Evolutionary conservation across 2,113 vertebrate genomes (phyloP).

Genomic region (Cinclus cinclus): DNA sequence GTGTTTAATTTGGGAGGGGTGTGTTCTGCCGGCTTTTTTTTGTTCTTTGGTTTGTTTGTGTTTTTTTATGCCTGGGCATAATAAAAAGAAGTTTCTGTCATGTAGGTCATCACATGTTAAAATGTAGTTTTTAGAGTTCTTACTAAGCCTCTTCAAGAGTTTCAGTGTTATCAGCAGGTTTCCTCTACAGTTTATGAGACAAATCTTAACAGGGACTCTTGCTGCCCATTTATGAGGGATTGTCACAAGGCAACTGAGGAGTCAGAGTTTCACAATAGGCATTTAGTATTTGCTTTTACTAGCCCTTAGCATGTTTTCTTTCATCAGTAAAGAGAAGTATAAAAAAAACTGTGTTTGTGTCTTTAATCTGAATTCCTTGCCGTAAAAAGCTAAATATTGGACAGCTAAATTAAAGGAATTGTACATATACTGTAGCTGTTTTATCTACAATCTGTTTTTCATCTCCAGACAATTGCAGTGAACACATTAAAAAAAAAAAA

Average conservation of each 20-base stretch:
- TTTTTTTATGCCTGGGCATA: not conserved
- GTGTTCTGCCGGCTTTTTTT: not conserved
- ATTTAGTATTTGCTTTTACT: not conserved
- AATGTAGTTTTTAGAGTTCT: not conserved
- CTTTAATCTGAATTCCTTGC: not conserved
- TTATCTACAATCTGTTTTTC: not conserved
- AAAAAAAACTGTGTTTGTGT: not conserved
- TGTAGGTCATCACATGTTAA: not conserved
- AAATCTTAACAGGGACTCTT: not conserved
- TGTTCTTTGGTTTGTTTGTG: not conserved
- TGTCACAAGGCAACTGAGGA: not conserved
- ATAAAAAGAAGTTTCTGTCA: not conserved
- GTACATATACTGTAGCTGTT: not conserved
- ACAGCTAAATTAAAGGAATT: not conserved
- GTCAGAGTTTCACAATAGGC: not conserved
- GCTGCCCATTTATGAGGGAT: not conserved
- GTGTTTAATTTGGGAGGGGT: too few relatives aligned
- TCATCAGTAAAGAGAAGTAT: not conserved
- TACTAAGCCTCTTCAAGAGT: not conserved
- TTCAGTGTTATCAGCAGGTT: not conserved
- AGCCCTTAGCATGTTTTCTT: not conserved
- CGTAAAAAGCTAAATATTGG: not conserved
- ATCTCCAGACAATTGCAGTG: not conserved
- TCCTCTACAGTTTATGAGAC: not conserved
- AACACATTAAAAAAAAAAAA: not conserved